These are phyloP conservation scores for Himalopsyche kuldschensis DNA, from an alignment of 2,888 invertebrate genomes.

Conservation along the genomic window DNA sequence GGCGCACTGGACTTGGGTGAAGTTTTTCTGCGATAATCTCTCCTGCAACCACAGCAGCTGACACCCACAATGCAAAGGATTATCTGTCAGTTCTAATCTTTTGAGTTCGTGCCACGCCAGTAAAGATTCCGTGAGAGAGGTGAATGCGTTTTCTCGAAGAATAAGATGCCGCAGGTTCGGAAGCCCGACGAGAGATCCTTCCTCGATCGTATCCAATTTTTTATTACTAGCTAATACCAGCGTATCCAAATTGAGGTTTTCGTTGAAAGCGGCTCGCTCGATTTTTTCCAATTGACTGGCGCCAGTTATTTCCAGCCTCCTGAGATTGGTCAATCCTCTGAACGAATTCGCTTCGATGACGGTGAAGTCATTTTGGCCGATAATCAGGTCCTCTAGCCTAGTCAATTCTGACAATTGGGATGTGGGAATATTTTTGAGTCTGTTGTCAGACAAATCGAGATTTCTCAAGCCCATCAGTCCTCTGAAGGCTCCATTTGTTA, in stretches of 20 bases:
- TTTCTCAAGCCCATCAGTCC: conserved; percentile 76
- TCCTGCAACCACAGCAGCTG: conserved; percentile 78
- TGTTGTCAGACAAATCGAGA: conserved; percentile 80
- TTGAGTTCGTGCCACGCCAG: conserved; percentile 78
- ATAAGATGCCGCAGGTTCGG: conserved; percentile 78
- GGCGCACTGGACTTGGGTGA: conserved; percentile 72
- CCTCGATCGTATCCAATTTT: conserved; percentile 70
- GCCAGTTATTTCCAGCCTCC: conserved; percentile 76
- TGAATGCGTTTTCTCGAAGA: conserved; percentile 77
- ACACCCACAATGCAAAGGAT: conserved; percentile 81
- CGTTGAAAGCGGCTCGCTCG: conserved; percentile 76
- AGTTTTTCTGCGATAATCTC: conserved; percentile 68
- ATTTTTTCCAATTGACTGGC: conserved; percentile 72
- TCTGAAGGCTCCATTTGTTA: conserved; percentile 74
- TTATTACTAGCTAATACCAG: conserved; percentile 78
- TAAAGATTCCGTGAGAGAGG: conserved; percentile 74
- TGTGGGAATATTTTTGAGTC: conserved; percentile 74
- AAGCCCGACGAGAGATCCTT: conserved; percentile 75
- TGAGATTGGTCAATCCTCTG: conserved; percentile 75
- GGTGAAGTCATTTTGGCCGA: conserved; percentile 82
- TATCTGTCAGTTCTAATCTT: conserved; percentile 77
- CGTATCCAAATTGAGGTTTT: conserved; percentile 80
- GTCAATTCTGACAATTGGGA: conserved; percentile 69
- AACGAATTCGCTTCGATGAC: conserved; percentile 73
- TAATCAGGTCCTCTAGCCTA: conserved; percentile 76